Conservation (phyloP, 2,113 vertebrate genomes). For the Sus scrofa region T2T-Sscrofa CM000818.6:32863501-32864000, state of each 20-base stretch:
- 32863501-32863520: no score
- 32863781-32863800: conserved; percentile 16
- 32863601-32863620: background rate
- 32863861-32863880: background rate
- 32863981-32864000: background rate
- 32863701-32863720: background rate
- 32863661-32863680: background rate
- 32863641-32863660: conserved; percentile 14
- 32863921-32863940: conserved; percentile 14
- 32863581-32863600: background rate
- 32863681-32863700: background rate
- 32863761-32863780: background rate
- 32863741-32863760: background rate
- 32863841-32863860: background rate
- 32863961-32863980: conserved; percentile 43
- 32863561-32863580: background rate
- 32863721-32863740: background rate
- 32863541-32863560: no score
- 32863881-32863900: background rate
- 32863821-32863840: background rate
- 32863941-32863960: background rate
- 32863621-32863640: background rate
- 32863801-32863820: background rate
- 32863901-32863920: background rate
- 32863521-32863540: no score